Conservation (phyloP, 1,140 invertebrate species). For the Chrysopa pallens region DNA sequence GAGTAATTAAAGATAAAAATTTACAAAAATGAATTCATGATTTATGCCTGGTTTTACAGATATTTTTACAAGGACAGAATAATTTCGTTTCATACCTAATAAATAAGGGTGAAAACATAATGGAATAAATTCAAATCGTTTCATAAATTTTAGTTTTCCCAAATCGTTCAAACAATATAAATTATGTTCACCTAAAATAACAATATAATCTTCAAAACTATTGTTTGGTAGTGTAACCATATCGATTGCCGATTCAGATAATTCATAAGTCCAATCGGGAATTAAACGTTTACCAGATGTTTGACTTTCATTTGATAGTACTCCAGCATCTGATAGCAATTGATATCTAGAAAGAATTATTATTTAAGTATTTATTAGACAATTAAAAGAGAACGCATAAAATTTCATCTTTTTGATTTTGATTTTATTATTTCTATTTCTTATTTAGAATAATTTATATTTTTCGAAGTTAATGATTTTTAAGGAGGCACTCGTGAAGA, state of each 20-base stretch:
- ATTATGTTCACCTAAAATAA: conserved; percentile 53
- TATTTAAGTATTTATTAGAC: conserved; percentile 3
- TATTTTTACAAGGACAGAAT: background rate
- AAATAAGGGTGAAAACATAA: conserved; percentile 54
- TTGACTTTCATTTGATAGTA: conserved; percentile 27
- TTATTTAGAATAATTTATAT: too few relatives aligned
- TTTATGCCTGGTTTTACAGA: background rate
- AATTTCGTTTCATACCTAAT: conserved; percentile 29
- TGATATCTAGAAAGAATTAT: conserved; percentile 35
- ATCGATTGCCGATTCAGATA: conserved; percentile 55
- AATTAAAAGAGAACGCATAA: too few relatives aligned
- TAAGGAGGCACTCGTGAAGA: too few relatives aligned
- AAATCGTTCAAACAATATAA: conserved; percentile 59
- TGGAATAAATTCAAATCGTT: conserved; percentile 63
- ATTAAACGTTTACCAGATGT: conserved; percentile 31
- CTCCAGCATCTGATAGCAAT: conserved; percentile 33
- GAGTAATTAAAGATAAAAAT: too few relatives aligned
- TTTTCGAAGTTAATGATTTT: too few relatives aligned
- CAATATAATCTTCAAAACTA: conserved; percentile 23
- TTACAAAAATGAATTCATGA: too few relatives aligned
- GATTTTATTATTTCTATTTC: too few relatives aligned
- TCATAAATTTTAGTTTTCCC: conserved; percentile 54
- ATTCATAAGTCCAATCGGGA: conserved; percentile 56
- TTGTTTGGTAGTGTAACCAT: conserved; percentile 35
- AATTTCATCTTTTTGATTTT: too few relatives aligned